Conservation (phyloP, 1,140 invertebrate species). For the Mercenaria mercenaria region DNA sequence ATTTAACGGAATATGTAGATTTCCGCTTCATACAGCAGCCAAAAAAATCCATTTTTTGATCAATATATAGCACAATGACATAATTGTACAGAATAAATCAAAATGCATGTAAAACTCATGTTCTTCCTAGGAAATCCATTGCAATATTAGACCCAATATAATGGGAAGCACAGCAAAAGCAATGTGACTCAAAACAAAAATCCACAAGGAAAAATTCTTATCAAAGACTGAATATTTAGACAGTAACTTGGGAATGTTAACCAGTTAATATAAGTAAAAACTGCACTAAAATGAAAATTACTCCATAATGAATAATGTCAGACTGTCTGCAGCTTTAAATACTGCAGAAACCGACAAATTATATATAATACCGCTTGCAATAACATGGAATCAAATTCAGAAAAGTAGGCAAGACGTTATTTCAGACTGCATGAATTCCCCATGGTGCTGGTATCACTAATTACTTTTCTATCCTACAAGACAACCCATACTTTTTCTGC, state of each 20-base stretch:
- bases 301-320: neutral
- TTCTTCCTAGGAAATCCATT: neutral
- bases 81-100: neutral
- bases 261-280: too few relatives aligned
- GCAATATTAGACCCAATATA: too few relatives aligned
- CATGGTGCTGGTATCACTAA: neutral
- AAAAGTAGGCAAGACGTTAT: too few relatives aligned
- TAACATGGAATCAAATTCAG: neutral
- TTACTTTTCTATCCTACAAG: neutral
- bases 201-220: too few relatives aligned
- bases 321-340: neutral
- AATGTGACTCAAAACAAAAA: too few relatives aligned
- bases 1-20: neutral
- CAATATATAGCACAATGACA: constrained; percentile 27
- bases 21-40: neutral
- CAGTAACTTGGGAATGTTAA: too few relatives aligned
- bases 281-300: neutral
- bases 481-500: too few relatives aligned
- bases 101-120: neutral
- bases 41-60: constrained; percentile 17
- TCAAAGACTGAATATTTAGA: too few relatives aligned
- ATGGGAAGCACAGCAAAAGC: too few relatives aligned
- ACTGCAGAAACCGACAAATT: neutral
- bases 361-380: neutral
- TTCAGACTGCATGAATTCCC: too few relatives aligned